A percentile compares a stretch with the other conserved stretches of the same genome.
Conservation (phyloP, 2,797 vertebrate genomes). For the Lacerta agilis region DNA sequence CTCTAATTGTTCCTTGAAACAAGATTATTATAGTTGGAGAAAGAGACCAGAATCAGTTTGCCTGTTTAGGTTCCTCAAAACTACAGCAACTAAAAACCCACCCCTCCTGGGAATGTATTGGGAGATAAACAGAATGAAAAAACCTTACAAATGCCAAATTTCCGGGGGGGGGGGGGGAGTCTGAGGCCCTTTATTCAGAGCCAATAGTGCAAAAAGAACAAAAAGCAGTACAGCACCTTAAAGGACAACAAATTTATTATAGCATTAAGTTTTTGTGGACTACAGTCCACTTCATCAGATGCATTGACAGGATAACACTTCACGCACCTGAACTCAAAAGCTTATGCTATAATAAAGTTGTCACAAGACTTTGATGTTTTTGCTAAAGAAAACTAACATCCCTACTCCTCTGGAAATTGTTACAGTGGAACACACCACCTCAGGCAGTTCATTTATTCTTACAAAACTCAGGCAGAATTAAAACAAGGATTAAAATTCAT, state of each 20-base stretch:
- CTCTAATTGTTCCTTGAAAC: slow-evolving; percentile 1
- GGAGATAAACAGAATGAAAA: background rate
- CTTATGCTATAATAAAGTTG: too few species aligned
- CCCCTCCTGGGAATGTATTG: background rate
- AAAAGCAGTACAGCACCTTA: too few species aligned
- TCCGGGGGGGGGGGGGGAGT: background rate
- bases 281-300: too few species aligned
- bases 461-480: background rate
- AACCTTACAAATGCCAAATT: background rate
- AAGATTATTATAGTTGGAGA: slow-evolving; percentile 18
- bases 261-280: too few species aligned
- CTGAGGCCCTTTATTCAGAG: background rate
- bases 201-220: too few species aligned
- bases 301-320: too few species aligned
- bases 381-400: too few species aligned
- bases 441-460: background rate
- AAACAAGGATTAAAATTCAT: background rate
- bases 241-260: too few species aligned
- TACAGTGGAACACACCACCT: background rate
- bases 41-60: background rate
- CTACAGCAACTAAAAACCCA: background rate
- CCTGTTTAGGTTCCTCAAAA: background rate
- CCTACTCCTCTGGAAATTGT: too few species aligned
- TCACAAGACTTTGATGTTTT: background rate
- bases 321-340: too few species aligned